Percentiles rank a stretch among this genome's conserved stretches.
Conservation (phyloP, 2,113 vertebrate species). For the Himantopus leucocephalus region DNA sequence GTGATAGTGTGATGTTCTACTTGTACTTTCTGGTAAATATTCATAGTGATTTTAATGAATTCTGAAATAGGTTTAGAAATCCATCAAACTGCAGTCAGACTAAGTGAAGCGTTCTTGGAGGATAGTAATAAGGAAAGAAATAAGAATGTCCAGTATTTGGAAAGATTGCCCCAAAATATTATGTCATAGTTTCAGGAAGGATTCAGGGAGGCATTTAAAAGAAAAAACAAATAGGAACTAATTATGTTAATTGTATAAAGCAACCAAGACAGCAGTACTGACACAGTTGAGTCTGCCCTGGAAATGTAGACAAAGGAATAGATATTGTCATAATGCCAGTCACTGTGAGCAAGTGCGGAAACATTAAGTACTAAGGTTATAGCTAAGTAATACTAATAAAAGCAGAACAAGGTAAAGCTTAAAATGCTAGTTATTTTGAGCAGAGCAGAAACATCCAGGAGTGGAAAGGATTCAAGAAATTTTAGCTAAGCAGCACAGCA, state of each 20-base stretch:
- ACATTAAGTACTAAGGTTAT: not conserved
- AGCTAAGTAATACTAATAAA: not conserved
- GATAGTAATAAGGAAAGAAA: not conserved
- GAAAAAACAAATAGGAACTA: not conserved
- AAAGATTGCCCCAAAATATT: not conserved
- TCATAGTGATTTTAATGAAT: not conserved
- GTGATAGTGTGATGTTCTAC: not conserved
- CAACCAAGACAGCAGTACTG: not conserved
- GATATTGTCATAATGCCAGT: not conserved
- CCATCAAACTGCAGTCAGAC: not conserved
- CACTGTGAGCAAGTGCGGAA: not conserved
- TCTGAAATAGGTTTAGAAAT: not conserved
- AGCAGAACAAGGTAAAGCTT: not conserved
- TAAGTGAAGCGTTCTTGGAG: not conserved
- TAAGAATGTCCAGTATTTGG: not conserved
- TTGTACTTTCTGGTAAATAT: not conserved
- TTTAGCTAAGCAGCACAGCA: not conserved
- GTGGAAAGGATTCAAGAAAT: not conserved
- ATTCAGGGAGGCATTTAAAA: not conserved
- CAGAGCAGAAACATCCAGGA: not conserved
- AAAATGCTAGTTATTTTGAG: not conserved
- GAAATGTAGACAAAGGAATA: not conserved
- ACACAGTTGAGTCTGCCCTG: not conserved
- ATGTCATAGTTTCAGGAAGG: not conserved
- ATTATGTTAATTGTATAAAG: not conserved